Evolutionary conservation across 2,113 vertebrate genomes (phyloP).

Genomic region (Dendrocopos noguchii): DNA sequence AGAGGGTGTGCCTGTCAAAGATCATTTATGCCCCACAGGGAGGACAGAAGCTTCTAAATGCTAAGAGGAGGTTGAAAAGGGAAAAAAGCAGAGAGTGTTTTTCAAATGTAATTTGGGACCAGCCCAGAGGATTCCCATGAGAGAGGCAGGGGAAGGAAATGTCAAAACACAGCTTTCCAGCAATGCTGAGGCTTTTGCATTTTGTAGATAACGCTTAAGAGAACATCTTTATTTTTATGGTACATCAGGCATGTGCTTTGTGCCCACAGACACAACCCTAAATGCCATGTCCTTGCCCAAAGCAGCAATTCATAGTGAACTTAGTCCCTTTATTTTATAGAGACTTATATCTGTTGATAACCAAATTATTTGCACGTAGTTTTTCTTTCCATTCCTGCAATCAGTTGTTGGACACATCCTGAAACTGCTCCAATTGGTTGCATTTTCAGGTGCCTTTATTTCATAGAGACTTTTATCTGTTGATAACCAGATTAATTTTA

Average conservation of each 20-base stretch:
- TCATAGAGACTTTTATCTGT: neutral
- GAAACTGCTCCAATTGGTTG: neutral
- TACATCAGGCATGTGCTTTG: neutral
- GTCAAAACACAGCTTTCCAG: slow-evolving; percentile 24
- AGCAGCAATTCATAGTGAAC: neutral
- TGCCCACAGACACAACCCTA: slow-evolving; percentile 3
- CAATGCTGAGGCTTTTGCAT: neutral
- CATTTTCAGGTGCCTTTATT: neutral
- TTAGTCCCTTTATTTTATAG: neutral
- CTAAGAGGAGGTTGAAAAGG: neutral
- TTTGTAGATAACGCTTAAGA: neutral
- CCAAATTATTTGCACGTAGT: neutral
- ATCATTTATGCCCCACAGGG: neutral
- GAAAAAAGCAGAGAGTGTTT: neutral
- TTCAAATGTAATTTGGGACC: slow-evolving; percentile 18
- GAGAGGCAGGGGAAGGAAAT: neutral
- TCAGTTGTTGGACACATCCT: neutral
- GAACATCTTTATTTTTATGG: slow-evolving; percentile 19
- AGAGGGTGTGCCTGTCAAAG: neutral
- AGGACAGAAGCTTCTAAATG: neutral
- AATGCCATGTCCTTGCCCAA: slow-evolving; percentile 55
- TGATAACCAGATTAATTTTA: neutral
- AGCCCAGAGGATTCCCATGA: slow-evolving; percentile 16
- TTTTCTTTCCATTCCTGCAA: neutral
- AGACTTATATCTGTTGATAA: neutral